phyloP scores from a whole-genome alignment of 2,797 vertebrate species.

The Parauchenoglanis ngamensis region DNA sequence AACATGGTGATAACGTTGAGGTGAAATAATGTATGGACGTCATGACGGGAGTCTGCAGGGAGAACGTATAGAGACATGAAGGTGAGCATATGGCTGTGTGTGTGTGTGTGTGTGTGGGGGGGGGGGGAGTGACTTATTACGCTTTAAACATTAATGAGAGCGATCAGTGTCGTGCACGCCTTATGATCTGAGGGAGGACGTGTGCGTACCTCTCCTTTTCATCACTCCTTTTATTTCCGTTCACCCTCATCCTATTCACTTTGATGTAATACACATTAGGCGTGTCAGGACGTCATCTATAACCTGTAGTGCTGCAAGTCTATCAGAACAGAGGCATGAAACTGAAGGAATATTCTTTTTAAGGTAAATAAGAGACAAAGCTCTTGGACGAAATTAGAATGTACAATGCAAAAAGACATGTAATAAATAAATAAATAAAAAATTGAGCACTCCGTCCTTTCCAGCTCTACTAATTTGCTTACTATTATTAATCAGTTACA shows the following conservation, averaged over 20 bases:
- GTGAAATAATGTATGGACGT: conserved; percentile 49
- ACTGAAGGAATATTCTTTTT: too few relatives aligned
- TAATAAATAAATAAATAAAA: not conserved
- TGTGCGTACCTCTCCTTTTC: not conserved
- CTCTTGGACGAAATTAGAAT: too few relatives aligned
- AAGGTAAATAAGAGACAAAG: too few relatives aligned
- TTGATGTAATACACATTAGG: not conserved
- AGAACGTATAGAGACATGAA: conserved; percentile 53
- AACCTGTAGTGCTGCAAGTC: not conserved
- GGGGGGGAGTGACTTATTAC: not conserved
- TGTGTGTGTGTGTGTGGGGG: not conserved
- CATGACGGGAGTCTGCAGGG: conserved; percentile 52
- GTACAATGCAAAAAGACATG: not conserved
- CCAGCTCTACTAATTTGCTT: not conserved
- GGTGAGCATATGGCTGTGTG: conserved; percentile 54
- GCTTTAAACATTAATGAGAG: conserved; percentile 33
- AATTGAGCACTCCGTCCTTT: not conserved
- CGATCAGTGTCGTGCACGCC: not conserved
- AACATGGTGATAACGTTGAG: not conserved
- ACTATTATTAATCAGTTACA: not conserved
- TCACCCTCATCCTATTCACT: not conserved
- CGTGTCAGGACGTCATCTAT: not conserved
- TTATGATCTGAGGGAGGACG: not conserved
- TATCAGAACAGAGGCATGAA: not conserved
- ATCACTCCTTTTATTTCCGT: not conserved